Base-by-base conservation (phyloP, 2,888 invertebrate species). In the Epinotia brunnichana region DNA sequence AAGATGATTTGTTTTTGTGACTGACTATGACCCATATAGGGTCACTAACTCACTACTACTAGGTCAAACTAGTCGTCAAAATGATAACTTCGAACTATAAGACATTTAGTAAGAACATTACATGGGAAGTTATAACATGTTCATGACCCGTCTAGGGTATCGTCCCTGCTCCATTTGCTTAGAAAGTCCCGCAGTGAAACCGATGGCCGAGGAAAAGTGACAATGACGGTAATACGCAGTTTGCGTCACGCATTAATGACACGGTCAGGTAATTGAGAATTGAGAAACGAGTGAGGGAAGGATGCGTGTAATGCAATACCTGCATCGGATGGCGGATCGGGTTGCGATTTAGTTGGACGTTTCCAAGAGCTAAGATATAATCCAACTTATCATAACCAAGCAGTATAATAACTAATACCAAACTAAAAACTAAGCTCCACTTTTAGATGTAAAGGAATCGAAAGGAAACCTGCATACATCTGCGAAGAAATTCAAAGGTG, bases 151-250 rank as follows among this genome's bases (percentile, higher is more conserved):
- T 10, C 53, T 17, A 78, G 81, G 79, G 80, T 80, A 79, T 79
- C 81, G 78, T 74, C 72, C 68, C 76, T 82, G 85, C 82, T 84
- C 82, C 82, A 87, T 83, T 88, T 83, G 80, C 81, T 82, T 86
- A 86, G 89, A 89, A 89, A 89, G 89, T 82, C 78, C 64, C 79
- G 67, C 61, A 86, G 88, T 84, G 86, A 88, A 88, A 87, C 81
- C 80, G 80, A 83, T 80, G 77, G 54, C 66, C 44, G 67, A 70
- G 77, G 76, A 76, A 76, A 77, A 66, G 76, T 74, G 73, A 72
- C 66, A 72, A 68, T 63, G 67, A 35, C 48, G 61, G 39, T 72
- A 72, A 72, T 67, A 62, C 48, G 72, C 62, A 68, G 72, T 73
- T 70, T 73, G 64, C 73, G 60, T 73, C 69, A 73, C 70, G 61